Conservation (phyloP, 2,797 vertebrate genomes). For the Enteromius paludinosus region DNA sequence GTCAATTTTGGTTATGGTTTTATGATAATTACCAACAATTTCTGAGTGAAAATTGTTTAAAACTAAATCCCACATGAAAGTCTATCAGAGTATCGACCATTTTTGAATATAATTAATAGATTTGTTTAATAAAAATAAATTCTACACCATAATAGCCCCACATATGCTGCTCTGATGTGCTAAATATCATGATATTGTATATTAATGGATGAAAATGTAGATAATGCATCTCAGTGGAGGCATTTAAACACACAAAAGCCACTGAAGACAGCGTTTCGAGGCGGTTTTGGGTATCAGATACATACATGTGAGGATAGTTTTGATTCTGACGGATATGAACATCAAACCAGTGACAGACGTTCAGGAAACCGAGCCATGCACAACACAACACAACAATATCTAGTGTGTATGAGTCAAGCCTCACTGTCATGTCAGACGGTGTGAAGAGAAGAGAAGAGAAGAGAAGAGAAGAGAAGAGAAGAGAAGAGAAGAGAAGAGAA, state of each 20-base stretch:
- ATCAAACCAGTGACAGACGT: constrained; percentile 18
- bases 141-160: background rate
- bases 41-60: background rate
- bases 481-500: constrained; percentile 11
- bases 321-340: constrained; percentile 17
- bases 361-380: constrained; percentile 52
- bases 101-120: background rate
- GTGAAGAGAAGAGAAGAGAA: background rate
- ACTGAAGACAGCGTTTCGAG: background rate
- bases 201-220: background rate
- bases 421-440: background rate
- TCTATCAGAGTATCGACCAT: background rate
- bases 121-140: background rate
- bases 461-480: too few relatives aligned
- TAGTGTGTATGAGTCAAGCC: background rate
- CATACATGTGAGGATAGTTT: background rate
- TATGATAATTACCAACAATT: background rate
- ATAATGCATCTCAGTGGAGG: background rate
- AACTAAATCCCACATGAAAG: background rate
- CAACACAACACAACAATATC: background rate
- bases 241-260: background rate
- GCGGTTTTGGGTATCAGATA: background rate
- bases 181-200: background rate
- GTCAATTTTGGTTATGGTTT: background rate
- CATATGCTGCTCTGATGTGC: background rate